These are phyloP conservation scores for Ibidorhyncha struthersii DNA, from an alignment of 2,113 vertebrate species.

Conservation along the genomic window DNA sequence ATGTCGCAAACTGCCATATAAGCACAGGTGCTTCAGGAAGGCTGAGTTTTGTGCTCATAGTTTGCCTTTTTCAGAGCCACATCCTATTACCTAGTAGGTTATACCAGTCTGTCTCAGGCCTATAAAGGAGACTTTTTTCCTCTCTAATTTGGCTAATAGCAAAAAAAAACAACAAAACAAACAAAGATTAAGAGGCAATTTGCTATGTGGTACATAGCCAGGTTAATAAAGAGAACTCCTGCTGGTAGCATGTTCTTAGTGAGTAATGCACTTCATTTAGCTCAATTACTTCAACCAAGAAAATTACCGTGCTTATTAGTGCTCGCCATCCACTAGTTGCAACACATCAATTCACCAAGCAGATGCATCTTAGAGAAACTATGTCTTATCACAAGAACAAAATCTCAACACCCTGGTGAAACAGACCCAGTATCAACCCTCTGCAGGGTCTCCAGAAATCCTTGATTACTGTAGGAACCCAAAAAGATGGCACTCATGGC, in stretches of 20 bases:
- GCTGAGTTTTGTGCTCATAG: not conserved
- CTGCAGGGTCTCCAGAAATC: not conserved
- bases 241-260: slow-evolving; percentile 30
- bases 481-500: not conserved
- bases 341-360: not conserved
- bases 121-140: not conserved
- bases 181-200: slow-evolving; percentile 40
- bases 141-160: slow-evolving; percentile 21
- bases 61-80: not conserved
- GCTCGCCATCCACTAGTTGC: not conserved
- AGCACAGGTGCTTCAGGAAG: not conserved
- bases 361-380: not conserved
- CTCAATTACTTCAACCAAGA: slow-evolving; percentile 21
- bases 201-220: slow-evolving; percentile 23
- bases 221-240: slow-evolving; percentile 54
- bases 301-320: slow-evolving; percentile 28
- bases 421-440: not conserved
- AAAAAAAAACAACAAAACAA: slow-evolving; percentile 27
- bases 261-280: slow-evolving; percentile 56
- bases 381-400: not conserved
- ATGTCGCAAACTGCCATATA: not conserved
- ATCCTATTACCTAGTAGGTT: not conserved
- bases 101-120: not conserved
- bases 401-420: not conserved
- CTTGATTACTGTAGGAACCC: not conserved